Conservation (phyloP, 1,140 invertebrate species). For the Dolichoris vasculosae region DNA sequence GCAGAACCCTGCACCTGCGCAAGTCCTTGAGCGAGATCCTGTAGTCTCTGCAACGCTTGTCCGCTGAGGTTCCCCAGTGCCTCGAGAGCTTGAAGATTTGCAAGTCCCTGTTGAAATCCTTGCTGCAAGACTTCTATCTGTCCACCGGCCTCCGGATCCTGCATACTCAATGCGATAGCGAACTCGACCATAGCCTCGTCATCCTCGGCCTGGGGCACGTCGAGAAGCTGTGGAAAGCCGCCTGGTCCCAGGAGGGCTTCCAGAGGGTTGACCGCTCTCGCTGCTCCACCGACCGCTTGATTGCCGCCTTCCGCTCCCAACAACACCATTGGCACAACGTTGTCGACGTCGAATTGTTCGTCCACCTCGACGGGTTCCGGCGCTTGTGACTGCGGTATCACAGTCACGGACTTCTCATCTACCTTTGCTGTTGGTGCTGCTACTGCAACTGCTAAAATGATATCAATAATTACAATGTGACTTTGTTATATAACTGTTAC, state of each 20-base stretch:
- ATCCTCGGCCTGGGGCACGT: slow-evolving; percentile 92
- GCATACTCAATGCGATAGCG: slow-evolving; percentile 94
- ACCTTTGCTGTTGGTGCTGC: slow-evolving; percentile 62
- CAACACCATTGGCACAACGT: slow-evolving; percentile 75
- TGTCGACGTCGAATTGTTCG: slow-evolving; percentile 75
- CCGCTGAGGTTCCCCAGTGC: slow-evolving; percentile 71
- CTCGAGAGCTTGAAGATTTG: slow-evolving; percentile 72
- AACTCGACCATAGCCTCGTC: slow-evolving; percentile 97
- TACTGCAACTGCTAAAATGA: slow-evolving; percentile 53
- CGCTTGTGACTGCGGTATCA: slow-evolving; percentile 53
- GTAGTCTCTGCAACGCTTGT: slow-evolving; percentile 73
- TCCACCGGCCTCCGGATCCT: slow-evolving; percentile 79
- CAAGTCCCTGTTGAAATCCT: slow-evolving; percentile 74
- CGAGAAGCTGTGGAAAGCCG: slow-evolving; percentile 84
- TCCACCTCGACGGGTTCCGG: slow-evolving; percentile 70
- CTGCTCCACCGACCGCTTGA: slow-evolving; percentile 63
- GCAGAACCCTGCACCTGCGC: slow-evolving; percentile 63
- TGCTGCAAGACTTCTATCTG: slow-evolving; percentile 74
- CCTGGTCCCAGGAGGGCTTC: slow-evolving; percentile 82
- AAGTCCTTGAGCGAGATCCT: slow-evolving; percentile 69
- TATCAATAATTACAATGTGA: not conserved
- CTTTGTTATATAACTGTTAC: too few relatives aligned
- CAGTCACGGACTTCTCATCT: slow-evolving; percentile 64
- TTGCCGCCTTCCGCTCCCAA: slow-evolving; percentile 65
- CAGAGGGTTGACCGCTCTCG: slow-evolving; percentile 73